phyloP scores from a whole-genome alignment of 2,113 vertebrate species.

The Otocyon megalotis region DNA sequence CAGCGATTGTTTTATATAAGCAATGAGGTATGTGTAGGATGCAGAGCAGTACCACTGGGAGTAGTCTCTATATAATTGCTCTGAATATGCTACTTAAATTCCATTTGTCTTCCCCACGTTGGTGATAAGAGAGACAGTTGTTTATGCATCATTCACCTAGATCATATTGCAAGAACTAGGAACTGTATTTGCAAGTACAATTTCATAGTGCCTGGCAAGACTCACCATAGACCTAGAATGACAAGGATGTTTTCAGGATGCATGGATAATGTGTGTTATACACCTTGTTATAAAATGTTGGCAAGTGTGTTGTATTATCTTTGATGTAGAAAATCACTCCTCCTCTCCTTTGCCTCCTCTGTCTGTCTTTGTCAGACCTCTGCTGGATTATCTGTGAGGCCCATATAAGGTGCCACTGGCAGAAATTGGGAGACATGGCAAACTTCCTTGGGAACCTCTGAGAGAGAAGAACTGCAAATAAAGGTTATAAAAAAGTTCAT shows the following conservation, averaged over 20 bases:
- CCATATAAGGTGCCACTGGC: neutral
- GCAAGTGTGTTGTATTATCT: neutral
- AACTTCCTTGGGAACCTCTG: neutral
- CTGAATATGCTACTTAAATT: slow-evolving; percentile 27
- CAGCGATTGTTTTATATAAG: neutral
- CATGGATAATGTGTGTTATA: neutral
- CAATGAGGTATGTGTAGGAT: neutral
- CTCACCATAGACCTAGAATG: neutral
- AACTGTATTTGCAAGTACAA: slow-evolving; percentile 65
- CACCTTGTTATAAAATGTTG: neutral
- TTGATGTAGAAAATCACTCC: slow-evolving; percentile 38
- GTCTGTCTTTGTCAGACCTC: neutral
- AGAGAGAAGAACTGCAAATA: neutral
- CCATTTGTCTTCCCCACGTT: slow-evolving; percentile 46
- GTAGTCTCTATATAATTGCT: slow-evolving; percentile 26
- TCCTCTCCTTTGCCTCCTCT: neutral
- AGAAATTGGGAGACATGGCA: neutral
- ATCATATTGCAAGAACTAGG: neutral
- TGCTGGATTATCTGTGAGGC: neutral
- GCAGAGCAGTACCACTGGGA: neutral
- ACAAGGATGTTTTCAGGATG: neutral
- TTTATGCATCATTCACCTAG: slow-evolving; percentile 7
- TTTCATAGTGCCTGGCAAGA: slow-evolving; percentile 48
- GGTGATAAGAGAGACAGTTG: neutral
- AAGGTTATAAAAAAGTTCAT: neutral